Conservation (phyloP, 2,888 invertebrate species). For the Anorthoa munda region DNA sequence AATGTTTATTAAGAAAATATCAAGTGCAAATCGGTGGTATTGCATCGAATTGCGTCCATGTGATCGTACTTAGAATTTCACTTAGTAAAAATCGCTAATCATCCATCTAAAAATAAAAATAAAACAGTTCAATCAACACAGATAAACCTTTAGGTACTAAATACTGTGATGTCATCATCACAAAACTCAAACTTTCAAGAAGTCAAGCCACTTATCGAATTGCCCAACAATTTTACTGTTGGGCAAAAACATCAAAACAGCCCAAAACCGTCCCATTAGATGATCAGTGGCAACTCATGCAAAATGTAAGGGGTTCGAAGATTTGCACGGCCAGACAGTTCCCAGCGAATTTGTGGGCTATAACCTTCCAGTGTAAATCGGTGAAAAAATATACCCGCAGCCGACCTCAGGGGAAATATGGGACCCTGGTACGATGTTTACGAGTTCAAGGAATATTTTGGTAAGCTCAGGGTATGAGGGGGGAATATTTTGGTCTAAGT, state of each 20-base stretch:
- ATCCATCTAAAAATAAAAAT: not conserved
- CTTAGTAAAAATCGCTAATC: no score
- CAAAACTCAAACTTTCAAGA: not conserved
- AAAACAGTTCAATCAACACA: conserved; percentile 7
- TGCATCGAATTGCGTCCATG: no score
- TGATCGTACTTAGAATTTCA: no score
- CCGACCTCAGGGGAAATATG: conserved; percentile 65
- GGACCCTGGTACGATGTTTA: conserved; percentile 55
- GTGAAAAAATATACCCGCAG: conserved; percentile 62
- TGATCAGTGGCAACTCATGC: conserved; percentile 59
- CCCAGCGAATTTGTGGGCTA: conserved; percentile 56
- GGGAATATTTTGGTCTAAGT: conserved; percentile 30
- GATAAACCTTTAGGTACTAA: not conserved
- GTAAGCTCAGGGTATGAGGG: conserved; percentile 20
- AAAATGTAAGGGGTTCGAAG: conserved; percentile 59
- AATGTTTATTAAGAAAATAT: no score
- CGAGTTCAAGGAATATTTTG: conserved; percentile 56
- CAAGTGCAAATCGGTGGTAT: no score
- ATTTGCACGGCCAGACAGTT: conserved; percentile 52
- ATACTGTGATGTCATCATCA: conserved; percentile 3
- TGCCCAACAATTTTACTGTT: conserved; percentile 39
- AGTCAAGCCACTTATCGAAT: conserved; percentile 35
- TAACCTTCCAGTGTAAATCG: conserved; percentile 64
- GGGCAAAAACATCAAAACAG: conserved; percentile 43
- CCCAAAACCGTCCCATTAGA: conserved; percentile 32